These are phyloP conservation scores for Littorina saxatilis DNA, from an alignment of 1,140 invertebrate species.

Conservation along the genomic window DNA sequence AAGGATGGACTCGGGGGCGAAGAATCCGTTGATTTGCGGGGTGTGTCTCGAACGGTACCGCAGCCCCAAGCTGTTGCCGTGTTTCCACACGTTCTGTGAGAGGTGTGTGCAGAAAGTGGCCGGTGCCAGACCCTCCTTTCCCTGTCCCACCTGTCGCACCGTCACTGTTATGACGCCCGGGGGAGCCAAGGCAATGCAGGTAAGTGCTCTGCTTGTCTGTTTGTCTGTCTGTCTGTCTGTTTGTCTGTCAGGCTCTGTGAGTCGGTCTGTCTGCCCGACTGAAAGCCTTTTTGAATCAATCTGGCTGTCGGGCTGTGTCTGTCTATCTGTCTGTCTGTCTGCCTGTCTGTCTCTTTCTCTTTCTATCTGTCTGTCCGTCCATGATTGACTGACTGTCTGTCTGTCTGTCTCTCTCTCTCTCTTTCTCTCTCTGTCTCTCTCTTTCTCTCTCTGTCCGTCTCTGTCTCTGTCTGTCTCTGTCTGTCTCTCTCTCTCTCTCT, in stretches of 20 bases:
- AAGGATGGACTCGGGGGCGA: too few relatives aligned
- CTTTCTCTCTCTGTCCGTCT: constrained; percentile 21
- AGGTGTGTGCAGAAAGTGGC: constrained; percentile 11
- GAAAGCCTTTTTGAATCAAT: too few relatives aligned
- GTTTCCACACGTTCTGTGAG: constrained; percentile 32
- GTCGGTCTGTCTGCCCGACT: not conserved
- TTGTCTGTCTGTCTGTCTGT: too few relatives aligned
- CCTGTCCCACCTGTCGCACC: constrained; percentile 11
- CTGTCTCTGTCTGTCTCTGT: constrained; percentile 13
- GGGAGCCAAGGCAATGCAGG: not conserved
- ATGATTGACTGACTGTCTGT: too few relatives aligned
- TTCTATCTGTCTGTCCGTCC: not conserved
- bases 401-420: not conserved
- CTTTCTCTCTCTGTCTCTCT: constrained; percentile 15
- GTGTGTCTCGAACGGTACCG: constrained; percentile 23
- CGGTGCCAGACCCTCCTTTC: constrained; percentile 4
- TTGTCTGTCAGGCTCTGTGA: not conserved
- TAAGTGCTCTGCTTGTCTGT: not conserved
- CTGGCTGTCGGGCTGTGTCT: too few relatives aligned
- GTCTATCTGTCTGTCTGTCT: too few relatives aligned
- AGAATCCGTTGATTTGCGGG: not conserved
- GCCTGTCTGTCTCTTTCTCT: too few relatives aligned
- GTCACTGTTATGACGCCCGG: not conserved
- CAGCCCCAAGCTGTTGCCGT: constrained; percentile 27
- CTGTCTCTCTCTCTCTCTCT: constrained; percentile 23